Conservation (phyloP, 2,888 invertebrate species). For the Loripinus fragilis region DNA sequence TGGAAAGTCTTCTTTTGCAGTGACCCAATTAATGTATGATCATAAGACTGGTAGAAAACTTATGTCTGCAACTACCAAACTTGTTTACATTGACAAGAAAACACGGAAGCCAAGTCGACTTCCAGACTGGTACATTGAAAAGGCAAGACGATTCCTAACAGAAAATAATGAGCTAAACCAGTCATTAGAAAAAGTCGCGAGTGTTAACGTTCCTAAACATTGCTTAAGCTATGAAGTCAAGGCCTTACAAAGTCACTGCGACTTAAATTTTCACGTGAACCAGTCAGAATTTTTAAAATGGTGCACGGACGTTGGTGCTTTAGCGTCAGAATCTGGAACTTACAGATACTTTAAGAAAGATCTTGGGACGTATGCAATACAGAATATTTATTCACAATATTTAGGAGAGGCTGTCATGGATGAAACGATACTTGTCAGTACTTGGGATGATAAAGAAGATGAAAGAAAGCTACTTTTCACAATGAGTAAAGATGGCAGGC, state of each 20-base stretch:
- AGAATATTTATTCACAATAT: conserved; percentile 21
- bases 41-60: conserved; percentile 22
- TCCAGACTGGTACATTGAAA: conserved; percentile 16
- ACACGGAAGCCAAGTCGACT: conserved; percentile 31
- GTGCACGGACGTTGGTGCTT: conserved; percentile 42
- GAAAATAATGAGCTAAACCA: neutral
- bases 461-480: conserved; percentile 12
- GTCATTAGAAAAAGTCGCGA: neutral
- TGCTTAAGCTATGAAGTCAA: conserved; percentile 25
- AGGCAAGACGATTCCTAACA: conserved; percentile 10
- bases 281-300: conserved; percentile 39
- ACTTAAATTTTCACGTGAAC: conserved; percentile 45
- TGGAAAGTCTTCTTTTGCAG: conserved; percentile 22
- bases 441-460: conserved; percentile 27
- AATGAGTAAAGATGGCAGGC: conserved; percentile 23
- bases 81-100: conserved; percentile 23
- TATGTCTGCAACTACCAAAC: neutral
- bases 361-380: conserved; percentile 40
- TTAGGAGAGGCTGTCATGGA: conserved; percentile 42
- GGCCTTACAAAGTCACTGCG: conserved; percentile 47
- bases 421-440: conserved; percentile 22
- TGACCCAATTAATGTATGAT: conserved; percentile 18
- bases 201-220: conserved; percentile 23
- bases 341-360: conserved; percentile 34
- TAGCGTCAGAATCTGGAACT: conserved; percentile 27